Percentiles rank a stretch among this genome's conserved stretches.
These are phyloP conservation scores for Heteractis magnifica DNA, from an alignment of 92 coral and sea anemone genomes.

Conservation along the genomic window DNA sequence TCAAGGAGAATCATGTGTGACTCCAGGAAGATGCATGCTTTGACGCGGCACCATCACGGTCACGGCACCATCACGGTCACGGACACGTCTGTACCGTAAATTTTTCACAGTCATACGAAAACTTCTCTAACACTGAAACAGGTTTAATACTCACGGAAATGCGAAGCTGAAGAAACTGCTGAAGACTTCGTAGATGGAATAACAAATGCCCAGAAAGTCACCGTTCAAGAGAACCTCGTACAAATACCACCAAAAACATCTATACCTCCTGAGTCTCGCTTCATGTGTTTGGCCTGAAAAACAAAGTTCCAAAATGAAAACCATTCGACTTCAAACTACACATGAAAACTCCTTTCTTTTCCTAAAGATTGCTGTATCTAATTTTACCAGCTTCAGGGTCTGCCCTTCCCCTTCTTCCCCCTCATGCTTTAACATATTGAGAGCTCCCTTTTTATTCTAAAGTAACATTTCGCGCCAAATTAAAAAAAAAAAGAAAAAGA, in stretches of 20 bases:
- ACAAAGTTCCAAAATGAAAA: neutral
- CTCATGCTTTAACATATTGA: no score
- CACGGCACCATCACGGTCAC: no score
- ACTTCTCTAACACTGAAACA: neutral
- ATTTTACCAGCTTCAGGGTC: no score
- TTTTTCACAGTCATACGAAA: neutral
- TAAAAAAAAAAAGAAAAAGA: no score
- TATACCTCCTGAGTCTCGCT: neutral
- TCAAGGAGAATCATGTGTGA: no score
- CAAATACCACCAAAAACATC: neutral
- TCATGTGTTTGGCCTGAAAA: neutral
- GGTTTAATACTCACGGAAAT: neutral
- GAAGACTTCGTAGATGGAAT: neutral
- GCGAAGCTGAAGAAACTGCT: neutral
- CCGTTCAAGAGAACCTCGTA: neutral
- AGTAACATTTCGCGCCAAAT: no score
- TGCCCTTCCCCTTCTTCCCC: no score
- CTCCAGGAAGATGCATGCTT: no score
- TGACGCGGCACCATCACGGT: no score
- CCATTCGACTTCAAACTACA: neutral
- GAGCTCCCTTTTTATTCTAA: no score
- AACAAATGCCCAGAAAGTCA: neutral
- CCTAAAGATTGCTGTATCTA: no score
- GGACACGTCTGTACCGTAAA: no score
- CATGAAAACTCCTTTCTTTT: neutral